Percentiles rank a stretch among this genome's conserved stretches.
Conservation (phyloP, 1,140 invertebrate genomes). For the Triops longicaudatus region DNA sequence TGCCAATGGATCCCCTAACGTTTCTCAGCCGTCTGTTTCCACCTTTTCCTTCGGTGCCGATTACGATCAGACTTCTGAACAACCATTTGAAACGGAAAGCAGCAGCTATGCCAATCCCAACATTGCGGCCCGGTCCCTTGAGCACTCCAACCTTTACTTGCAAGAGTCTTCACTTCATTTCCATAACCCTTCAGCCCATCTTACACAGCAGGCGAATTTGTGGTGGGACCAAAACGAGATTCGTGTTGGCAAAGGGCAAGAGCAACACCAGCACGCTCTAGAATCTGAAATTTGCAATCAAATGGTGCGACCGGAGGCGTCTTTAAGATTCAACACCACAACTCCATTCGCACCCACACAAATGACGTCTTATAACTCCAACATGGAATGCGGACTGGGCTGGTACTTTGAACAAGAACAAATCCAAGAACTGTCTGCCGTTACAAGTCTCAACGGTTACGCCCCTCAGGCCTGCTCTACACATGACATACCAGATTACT, state of each 20-base stretch:
- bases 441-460: neutral
- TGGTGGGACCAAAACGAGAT: constrained; percentile 1
- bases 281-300: neutral
- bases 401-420: neutral
- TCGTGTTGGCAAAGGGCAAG: neutral
- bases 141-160: neutral
- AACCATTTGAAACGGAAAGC: neutral
- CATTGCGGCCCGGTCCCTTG: neutral
- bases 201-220: neutral
- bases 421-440: neutral
- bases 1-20: neutral
- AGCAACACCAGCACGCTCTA: neutral
- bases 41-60: neutral
- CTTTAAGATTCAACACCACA: neutral
- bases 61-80: constrained; percentile 6
- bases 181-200: neutral
- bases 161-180: neutral
- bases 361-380: neutral
- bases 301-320: neutral
- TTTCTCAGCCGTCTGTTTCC: neutral
- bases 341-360: neutral
- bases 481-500: neutral
- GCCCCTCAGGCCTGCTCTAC: neutral
- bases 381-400: neutral
- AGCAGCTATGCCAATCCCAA: neutral